Conservation (phyloP, 2,888 invertebrate genomes). For the Digitonthophagus gazella region DNA sequence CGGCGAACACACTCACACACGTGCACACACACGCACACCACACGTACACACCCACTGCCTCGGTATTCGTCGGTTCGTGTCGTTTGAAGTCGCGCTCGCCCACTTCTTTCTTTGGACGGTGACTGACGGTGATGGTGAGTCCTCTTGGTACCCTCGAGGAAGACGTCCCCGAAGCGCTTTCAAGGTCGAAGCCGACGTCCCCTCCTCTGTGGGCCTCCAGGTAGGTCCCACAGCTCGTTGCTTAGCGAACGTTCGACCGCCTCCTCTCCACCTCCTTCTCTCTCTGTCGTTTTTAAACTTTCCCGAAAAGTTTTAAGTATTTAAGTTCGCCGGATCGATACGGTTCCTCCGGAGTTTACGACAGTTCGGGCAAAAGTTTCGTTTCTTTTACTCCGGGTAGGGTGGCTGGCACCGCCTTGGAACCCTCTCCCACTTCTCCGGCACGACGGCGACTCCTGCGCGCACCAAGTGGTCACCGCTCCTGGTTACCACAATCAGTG, state of each 20-base stretch:
- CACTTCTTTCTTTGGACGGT: conserved; percentile 32
- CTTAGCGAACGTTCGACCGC: not conserved
- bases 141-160: not conserved
- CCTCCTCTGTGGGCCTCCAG: conserved; percentile 3
- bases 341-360: conserved; percentile 18
- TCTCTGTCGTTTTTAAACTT: conserved; percentile 10
- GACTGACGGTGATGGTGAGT: conserved; percentile 8
- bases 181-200: conserved; percentile 34
- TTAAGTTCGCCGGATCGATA: conserved; percentile 30
- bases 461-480: conserved; percentile 17
- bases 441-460: conserved; percentile 23
- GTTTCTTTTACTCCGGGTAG: conserved; percentile 12
- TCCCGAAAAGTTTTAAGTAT: conserved; percentile 26
- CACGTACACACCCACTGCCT: conserved; percentile 49
- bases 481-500: conserved; percentile 34
- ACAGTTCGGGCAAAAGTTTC: conserved; percentile 14
- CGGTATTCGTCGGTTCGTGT: conserved; percentile 40
- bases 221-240: not conserved
- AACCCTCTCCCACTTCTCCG: conserved; percentile 26
- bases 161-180: conserved; percentile 14
- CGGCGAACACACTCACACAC: conserved; percentile 51
- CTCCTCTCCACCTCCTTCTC: not conserved
- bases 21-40: conserved; percentile 44
- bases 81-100: conserved; percentile 39
- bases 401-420: conserved; percentile 1